phyloP scores from a whole-genome alignment of 2,888 invertebrate species.

The Lasioglossum pauxillum region DNA sequence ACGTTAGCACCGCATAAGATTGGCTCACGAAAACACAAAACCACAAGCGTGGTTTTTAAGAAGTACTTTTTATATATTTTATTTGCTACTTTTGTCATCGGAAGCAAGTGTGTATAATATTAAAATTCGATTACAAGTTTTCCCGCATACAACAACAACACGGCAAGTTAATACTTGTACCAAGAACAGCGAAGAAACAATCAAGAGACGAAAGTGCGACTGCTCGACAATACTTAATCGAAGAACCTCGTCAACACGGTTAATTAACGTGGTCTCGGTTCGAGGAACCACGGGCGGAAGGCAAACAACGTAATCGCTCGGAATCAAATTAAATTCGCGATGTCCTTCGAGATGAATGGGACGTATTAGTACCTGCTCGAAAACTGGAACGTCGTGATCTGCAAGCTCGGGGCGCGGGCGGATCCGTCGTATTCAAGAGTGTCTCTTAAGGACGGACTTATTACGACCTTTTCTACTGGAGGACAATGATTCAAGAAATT shows the following conservation, averaged over 20 bases:
- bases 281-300: too few relatives aligned
- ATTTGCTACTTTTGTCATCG: too few relatives aligned
- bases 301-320: slow-evolving; percentile 2
- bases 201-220: neutral
- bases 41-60: too few relatives aligned
- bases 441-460: slow-evolving; percentile 49
- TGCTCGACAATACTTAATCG: neutral
- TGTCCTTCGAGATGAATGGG: neutral
- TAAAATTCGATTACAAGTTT: too few relatives aligned
- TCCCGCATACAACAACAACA: too few relatives aligned
- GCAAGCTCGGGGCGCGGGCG: neutral
- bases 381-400: slow-evolving; percentile 24
- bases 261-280: neutral
- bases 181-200: neutral
- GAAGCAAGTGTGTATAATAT: too few relatives aligned
- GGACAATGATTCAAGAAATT: slow-evolving; percentile 54
- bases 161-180: neutral
- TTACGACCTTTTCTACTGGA: slow-evolving; percentile 51
- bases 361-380: slow-evolving; percentile 38
- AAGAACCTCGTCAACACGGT: neutral
- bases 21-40: neutral
- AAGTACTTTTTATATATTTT: too few relatives aligned
- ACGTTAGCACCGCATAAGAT: neutral
- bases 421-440: slow-evolving; percentile 30
- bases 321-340: neutral